Conservation (phyloP, 2,113 vertebrate genomes). For the Nibea albiflora region DNA sequence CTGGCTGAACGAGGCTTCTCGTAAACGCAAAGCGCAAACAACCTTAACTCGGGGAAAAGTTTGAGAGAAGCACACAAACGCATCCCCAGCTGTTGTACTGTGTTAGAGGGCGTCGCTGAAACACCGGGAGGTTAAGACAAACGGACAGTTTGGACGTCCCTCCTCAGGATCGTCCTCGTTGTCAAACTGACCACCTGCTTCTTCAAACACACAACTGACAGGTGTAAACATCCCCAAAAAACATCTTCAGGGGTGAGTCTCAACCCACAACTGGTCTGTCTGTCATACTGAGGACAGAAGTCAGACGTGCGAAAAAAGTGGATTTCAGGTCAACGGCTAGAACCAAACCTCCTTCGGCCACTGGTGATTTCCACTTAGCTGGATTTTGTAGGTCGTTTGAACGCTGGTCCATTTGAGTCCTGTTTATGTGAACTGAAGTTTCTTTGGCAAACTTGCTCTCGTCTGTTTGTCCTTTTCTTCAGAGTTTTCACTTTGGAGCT, state of each 20-base stretch:
- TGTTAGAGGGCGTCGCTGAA: not conserved
- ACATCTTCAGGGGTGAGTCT: constrained; percentile 35
- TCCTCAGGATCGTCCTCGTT: constrained; percentile 27
- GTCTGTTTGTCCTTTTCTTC: constrained; percentile 22
- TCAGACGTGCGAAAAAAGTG: constrained; percentile 4
- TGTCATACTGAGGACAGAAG: not conserved
- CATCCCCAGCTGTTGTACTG: constrained; percentile 30
- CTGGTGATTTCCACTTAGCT: not conserved
- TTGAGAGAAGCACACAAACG: constrained; percentile 18
- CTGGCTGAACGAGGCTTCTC: constrained; percentile 17
- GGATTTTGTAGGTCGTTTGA: constrained; percentile 16
- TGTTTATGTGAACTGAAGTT: constrained; percentile 6
- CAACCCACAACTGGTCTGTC: not conserved
- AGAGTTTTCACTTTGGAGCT: not conserved
- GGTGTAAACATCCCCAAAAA: constrained; percentile 41
- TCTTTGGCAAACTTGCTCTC: not conserved
- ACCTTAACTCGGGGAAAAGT: constrained; percentile 43
- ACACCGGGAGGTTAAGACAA: constrained; percentile 28
- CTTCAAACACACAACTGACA: constrained; percentile 53
- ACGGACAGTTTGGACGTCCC: constrained; percentile 41
- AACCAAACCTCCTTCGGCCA: not conserved
- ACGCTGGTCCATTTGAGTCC: not conserved
- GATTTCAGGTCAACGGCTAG: constrained; percentile 20
- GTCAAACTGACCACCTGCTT: constrained; percentile 61
- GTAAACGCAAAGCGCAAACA: not conserved